Evolutionary conservation across 2,113 vertebrate genomes (phyloP), one percentile per base, ranked within the genome.

Genomic region (Thunnus maccoyii): DNA sequence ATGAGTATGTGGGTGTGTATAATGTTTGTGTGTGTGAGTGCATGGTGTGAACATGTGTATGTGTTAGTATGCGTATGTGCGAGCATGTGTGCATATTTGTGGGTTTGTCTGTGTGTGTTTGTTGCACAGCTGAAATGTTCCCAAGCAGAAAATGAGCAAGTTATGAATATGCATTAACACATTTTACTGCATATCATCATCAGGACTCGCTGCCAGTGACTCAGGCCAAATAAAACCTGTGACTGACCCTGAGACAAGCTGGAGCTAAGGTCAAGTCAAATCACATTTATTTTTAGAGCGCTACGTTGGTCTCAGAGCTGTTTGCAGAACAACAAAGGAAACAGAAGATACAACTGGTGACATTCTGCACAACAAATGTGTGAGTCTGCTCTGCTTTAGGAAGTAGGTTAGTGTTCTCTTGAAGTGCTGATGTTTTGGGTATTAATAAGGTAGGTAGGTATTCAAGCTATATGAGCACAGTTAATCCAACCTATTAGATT

Each of bases 91-190:
- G 17, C 15, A 11, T 51, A 18, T 48, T 3, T 44, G 17, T 17
- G 4, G 54, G 50, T 14, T 17, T 52, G 48, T 60, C 0, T 72
- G 41, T 60, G 70, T 46, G 46, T 69, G 65, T 56, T n/a, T 63
- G 36, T 44, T 46, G 41, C 22, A 68, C 32, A 73, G 44, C 68
- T 62, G 48, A 68, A 79, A 78, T 70, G 81, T 84, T 84, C 47
- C 27, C 61, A 46, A 68, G 81, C 86, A 80, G 67, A 82, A 84
- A 81, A 82, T 66, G 36, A 71, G 64, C 25, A 14, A 15, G 18
- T 80, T 50, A 88, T 93, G 88, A 93, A 92, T 92, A 91, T 91
- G 83, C 72, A 92, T 87, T 22, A 85, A 67, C 76, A 86, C 85
- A 83, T 84, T 89, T 84, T 61, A 73, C 25, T 57, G 58, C 86